These are phyloP conservation scores for Takifugu bimaculatus DNA, from an alignment of 2,113 vertebrate genomes.

Conservation along the genomic window DNA sequence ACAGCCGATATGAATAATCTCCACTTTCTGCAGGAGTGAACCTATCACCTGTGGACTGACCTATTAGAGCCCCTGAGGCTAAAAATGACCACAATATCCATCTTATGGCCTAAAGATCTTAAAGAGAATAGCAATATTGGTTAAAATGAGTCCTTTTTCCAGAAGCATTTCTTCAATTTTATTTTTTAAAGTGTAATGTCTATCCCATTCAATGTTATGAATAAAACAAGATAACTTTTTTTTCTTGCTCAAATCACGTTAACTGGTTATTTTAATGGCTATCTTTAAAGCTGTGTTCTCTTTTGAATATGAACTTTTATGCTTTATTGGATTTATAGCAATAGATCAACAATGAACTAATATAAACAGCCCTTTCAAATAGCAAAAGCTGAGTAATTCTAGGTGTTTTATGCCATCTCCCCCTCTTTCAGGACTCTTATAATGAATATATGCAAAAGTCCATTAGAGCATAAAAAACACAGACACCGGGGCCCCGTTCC, in stretches of 20 bases:
- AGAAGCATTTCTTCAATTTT: no score
- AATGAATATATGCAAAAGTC: constrained; percentile 71
- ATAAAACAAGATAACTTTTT: no score
- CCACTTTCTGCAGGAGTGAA: constrained; percentile 56
- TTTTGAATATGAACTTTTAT: constrained; percentile 33
- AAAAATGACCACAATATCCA: constrained; percentile 28
- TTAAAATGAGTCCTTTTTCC: not conserved
- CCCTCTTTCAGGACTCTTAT: constrained; percentile 46
- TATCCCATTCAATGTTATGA: not conserved
- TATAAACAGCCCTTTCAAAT: constrained; percentile 42
- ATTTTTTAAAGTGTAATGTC: no score
- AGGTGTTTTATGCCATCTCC: constrained; percentile 37
- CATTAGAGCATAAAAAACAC: constrained; percentile 65
- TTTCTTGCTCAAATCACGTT: no score
- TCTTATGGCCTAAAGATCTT: constrained; percentile 23
- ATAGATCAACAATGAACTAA: constrained; percentile 27
- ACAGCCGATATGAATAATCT: constrained; percentile 63
- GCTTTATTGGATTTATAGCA: constrained; percentile 3
- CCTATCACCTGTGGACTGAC: constrained; percentile 48
- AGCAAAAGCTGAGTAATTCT: constrained; percentile 18
- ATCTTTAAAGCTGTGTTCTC: constrained; percentile 32
- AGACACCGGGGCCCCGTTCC: constrained; percentile 51
- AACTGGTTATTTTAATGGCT: not conserved
- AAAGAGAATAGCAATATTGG: constrained; percentile 10
- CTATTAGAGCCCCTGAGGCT: constrained; percentile 31